Conservation (phyloP, 1,140 invertebrate species). For the Lordiphosa clarofinis region DNA sequence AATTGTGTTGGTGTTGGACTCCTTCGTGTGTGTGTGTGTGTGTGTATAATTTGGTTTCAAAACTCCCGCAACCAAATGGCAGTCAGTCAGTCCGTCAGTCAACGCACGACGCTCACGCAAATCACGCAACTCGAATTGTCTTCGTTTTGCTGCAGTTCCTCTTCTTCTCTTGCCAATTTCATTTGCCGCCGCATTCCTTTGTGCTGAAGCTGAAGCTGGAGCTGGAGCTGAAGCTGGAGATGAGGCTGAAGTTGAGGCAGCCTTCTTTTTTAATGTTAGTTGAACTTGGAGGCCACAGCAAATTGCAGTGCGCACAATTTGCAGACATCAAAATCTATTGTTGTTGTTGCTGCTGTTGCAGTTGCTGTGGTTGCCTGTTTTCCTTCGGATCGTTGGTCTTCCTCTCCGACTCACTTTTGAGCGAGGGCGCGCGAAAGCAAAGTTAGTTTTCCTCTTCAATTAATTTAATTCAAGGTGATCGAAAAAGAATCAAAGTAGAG, state of each 20-base stretch:
- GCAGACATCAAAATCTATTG: constrained; percentile 52
- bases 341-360: constrained; percentile 35
- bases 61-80: constrained; percentile 50
- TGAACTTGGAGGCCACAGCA: constrained; percentile 71
- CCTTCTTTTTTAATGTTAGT: constrained; percentile 57
- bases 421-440: no score
- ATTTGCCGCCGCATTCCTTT: constrained; percentile 53
- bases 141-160: constrained; percentile 21
- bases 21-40: constrained; percentile 1
- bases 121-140: constrained; percentile 76
- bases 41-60: constrained; percentile 29
- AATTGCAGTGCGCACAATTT: constrained; percentile 59
- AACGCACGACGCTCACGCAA: constrained; percentile 79
- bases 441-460: constrained; percentile 3
- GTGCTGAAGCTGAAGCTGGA: constrained; percentile 24
- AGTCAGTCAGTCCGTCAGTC: constrained; percentile 44
- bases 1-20: constrained; percentile 66
- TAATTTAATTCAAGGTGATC: no score
- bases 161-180: constrained; percentile 36
- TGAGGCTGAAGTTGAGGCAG: constrained; percentile 1
- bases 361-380: no score
- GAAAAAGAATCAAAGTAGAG: no score
- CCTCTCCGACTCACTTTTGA: constrained; percentile 1
- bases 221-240: constrained; percentile 26
- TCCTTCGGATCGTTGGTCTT: not conserved